Percentiles rank a stretch among this genome's conserved stretches.
Evolutionary conservation across 2,797 vertebrate species (phyloP).

Genomic region (Xiphorhynchus erythropygius): DNA sequence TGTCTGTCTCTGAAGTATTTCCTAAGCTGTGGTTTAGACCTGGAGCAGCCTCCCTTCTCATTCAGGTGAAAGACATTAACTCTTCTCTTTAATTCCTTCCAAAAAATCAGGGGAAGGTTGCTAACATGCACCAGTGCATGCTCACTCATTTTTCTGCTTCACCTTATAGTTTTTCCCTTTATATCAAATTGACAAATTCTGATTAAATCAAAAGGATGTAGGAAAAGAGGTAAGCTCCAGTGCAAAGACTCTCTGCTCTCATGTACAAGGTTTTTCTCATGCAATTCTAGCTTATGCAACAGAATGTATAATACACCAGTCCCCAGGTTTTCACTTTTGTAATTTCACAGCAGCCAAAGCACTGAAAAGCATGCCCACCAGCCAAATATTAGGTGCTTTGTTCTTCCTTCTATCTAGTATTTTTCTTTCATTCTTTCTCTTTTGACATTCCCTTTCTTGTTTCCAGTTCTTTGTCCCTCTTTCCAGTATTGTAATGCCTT

Average conservation of each 20-base stretch:
- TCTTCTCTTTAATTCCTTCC: background rate
- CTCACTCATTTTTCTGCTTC: background rate
- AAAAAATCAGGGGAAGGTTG: background rate
- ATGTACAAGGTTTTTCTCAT: background rate
- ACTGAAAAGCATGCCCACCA: background rate
- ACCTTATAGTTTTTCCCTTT: background rate
- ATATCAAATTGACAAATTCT: background rate
- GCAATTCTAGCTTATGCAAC: background rate
- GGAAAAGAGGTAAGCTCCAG: background rate
- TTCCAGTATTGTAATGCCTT: background rate
- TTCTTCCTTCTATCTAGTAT: background rate
- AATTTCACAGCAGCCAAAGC: conserved; percentile 10
- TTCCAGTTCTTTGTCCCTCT: conserved; percentile 25
- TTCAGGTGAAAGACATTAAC: background rate
- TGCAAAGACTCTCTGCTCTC: background rate
- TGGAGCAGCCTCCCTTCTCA: background rate
- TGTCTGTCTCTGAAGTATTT: background rate
- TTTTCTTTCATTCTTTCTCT: conserved; percentile 26
- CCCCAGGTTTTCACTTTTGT: background rate
- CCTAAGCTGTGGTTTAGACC: background rate
- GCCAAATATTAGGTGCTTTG: background rate
- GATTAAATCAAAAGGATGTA: background rate
- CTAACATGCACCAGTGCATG: background rate
- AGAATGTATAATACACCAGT: background rate
- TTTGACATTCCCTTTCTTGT: background rate